Base-by-base conservation (phyloP, 2,113 vertebrate species). In the Salvelinus fontinalis region DNA sequence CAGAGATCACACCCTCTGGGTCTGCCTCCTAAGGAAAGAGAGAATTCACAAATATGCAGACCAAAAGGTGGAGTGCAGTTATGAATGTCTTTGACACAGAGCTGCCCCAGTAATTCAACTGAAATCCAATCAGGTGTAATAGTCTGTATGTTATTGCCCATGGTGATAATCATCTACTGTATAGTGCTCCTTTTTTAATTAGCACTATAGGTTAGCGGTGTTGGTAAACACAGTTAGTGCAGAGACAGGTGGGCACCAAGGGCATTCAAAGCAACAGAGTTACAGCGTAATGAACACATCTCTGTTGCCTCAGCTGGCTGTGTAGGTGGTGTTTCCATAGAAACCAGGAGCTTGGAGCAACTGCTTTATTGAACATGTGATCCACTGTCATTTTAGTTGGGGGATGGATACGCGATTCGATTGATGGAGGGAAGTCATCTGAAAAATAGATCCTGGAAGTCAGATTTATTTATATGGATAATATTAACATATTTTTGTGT, bases 291-390 rank as follows among this genome's bases (percentile, higher is more conserved):
- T 71, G 67, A 78, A 73, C 76, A 80, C 83, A 57, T 68, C 78
- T 66, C 76, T 67, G 70, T 51, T 77, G 73, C 76, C 70, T 81
- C 71, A 57, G 7, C 74, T 84, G 79, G 69, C 71, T 74, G 82
- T 82, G 90, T 89, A 79, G 92, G 91, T 81, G 85, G 81, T 0
- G 87, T 91, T 75, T 34, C 88, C 90, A 86, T 89, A 73, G 89
- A 73, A 86, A 92, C 92, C 59, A 77, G 82, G 44, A 76, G 75
- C 81, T 78, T 76, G 78, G 74, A 80, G 83, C 67, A 31, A 48
- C 2, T 31, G 54, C 54, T 20, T 57, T 57, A 20, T 57, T 57
- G 54, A 57, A 20, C 16, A 5, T 18, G 54, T 18, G 54, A 57
- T 57, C 54, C 13, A 3, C 54, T 57, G 13, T 16, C 16, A 57